Evolutionary conservation across 2,797 vertebrate species (phyloP).

Genomic region (Thripadectes ignobilis): DNA sequence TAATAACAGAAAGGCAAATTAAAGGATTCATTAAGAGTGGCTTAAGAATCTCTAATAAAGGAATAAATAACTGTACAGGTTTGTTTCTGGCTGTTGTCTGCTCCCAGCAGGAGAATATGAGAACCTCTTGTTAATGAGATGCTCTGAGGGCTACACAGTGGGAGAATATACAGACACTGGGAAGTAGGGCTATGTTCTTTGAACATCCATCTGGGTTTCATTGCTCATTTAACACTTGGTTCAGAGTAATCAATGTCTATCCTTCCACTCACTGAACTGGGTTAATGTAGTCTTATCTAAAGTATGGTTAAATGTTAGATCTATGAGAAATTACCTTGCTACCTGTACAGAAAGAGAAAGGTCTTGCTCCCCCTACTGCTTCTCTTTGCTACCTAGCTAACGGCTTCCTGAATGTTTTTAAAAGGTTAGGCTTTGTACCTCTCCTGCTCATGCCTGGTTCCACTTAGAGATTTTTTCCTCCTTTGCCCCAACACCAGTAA

Average conservation of each 20-base stretch:
- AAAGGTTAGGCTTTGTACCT: background rate
- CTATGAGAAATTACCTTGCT: background rate
- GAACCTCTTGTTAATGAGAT: background rate
- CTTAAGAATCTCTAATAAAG: slow-evolving; percentile 24
- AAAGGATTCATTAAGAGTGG: background rate
- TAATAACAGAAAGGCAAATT: slow-evolving; percentile 23
- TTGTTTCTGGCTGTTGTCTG: background rate
- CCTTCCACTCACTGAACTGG: background rate
- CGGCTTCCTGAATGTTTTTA: background rate
- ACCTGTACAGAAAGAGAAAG: background rate
- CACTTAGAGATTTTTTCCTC: background rate
- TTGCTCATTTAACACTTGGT: slow-evolving; percentile 17
- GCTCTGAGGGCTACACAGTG: background rate
- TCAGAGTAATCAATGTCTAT: background rate
- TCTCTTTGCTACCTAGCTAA: background rate
- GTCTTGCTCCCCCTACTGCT: background rate
- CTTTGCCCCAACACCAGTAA: background rate
- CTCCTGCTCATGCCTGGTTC: background rate
- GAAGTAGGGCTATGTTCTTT: background rate
- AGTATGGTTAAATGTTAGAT: background rate
- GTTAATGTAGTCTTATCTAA: background rate
- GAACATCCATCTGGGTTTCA: background rate
- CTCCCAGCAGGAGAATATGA: background rate
- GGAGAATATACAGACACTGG: background rate
- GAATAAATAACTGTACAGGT: slow-evolving; percentile 8